Evolutionary conservation across 2,113 vertebrate species (phyloP).

Genomic region (Ptilonorhynchus violaceus): DNA sequence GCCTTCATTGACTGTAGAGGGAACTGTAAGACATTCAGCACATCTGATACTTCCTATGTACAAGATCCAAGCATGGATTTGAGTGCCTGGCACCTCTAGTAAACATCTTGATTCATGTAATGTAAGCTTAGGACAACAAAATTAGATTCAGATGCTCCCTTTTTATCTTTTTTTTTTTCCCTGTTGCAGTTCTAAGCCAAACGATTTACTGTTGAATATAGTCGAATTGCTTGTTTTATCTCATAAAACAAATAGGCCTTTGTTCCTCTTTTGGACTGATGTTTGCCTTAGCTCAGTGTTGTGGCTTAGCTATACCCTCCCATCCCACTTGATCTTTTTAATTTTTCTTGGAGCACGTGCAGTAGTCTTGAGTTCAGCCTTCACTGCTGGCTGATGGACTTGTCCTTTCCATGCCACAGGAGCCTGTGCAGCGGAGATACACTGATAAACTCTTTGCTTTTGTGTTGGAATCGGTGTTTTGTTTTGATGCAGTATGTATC

Average conservation of each 20-base stretch:
- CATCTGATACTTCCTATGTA: background rate
- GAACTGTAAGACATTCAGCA: background rate
- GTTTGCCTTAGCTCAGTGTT: background rate
- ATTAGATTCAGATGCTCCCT: conserved; percentile 20
- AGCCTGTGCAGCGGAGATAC: background rate
- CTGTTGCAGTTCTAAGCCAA: background rate
- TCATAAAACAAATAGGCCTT: background rate
- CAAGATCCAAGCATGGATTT: background rate
- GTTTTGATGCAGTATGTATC: background rate
- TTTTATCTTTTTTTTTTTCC: background rate
- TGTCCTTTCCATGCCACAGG: background rate
- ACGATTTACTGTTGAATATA: background rate
- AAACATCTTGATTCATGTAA: conserved; percentile 29
- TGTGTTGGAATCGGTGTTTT: background rate
- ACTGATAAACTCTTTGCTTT: conserved; percentile 2
- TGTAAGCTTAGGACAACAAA: background rate
- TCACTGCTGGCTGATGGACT: background rate
- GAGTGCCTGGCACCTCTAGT: background rate
- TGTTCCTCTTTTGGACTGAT: background rate
- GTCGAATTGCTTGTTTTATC: background rate
- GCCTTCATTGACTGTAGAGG: background rate
- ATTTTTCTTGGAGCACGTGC: background rate
- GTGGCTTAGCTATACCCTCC: background rate
- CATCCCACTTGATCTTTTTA: background rate
- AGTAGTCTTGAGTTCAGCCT: background rate